Conservation (phyloP, 2,797 vertebrate genomes). For the Lycodopsis pacificus region DNA sequence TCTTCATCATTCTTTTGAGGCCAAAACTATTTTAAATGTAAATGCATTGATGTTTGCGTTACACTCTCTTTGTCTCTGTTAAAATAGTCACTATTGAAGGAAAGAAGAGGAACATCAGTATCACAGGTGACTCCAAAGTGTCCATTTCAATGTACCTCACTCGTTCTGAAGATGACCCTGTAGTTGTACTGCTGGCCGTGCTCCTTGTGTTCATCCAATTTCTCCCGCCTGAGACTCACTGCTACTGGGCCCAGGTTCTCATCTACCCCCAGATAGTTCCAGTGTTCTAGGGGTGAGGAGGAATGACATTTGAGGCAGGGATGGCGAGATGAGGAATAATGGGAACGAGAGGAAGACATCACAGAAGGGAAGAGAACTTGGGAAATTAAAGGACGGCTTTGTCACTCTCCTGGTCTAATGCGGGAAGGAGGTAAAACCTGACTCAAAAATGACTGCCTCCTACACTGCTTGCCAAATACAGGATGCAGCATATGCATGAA, state of each 20-base stretch:
- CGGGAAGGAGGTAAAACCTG: neutral
- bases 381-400: neutral
- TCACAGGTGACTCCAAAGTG: neutral
- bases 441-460: neutral
- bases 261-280: constrained; percentile 98
- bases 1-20: neutral
- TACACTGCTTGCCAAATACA: neutral
- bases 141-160: constrained; percentile 87
- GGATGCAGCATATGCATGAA: neutral
- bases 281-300: constrained; percentile 87
- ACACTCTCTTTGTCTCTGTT: neutral
- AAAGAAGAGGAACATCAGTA: neutral
- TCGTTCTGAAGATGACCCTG: constrained; percentile 96
- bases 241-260: constrained; percentile 97
- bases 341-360: neutral
- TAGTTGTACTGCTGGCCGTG: constrained; percentile 97
- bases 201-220: constrained; percentile 96
- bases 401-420: neutral
- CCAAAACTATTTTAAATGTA: neutral
- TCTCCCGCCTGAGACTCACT: constrained; percentile 96
- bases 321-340: neutral
- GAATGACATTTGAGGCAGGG: neutral
- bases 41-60: neutral
- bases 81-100: neutral
- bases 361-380: neutral